Conservation (phyloP, 2,797 vertebrate genomes). For the Aeoliscus strigatus region DNA sequence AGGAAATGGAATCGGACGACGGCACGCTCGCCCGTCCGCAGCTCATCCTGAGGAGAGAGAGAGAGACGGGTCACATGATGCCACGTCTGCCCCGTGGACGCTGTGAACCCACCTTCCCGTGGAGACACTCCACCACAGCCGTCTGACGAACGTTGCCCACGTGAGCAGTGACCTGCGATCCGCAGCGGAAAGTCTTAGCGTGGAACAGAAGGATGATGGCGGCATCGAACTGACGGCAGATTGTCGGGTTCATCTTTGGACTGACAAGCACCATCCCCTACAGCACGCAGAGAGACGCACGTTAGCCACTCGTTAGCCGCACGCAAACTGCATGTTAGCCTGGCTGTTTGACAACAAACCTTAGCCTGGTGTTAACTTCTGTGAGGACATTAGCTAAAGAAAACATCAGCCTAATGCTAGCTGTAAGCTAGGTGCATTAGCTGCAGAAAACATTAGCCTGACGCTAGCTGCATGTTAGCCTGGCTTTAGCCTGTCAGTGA, state of each 20-base stretch:
- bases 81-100: too few species aligned
- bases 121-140: slow-evolving; percentile 86
- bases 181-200: slow-evolving; percentile 90
- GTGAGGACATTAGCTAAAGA: too few species aligned
- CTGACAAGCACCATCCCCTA: slow-evolving; percentile 99
- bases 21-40: slow-evolving; percentile 91
- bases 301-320: too few species aligned
- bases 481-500: too few species aligned
- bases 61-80: slow-evolving; percentile 5
- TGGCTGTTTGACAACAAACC: too few species aligned
- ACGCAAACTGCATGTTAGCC: too few species aligned
- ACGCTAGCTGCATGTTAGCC: too few species aligned
- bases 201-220: slow-evolving; percentile 95
- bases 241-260: slow-evolving; percentile 95
- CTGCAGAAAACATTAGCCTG: too few species aligned
- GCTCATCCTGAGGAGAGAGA: slow-evolving; percentile 80
- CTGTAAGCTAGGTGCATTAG: too few species aligned
- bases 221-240: slow-evolving; percentile 92
- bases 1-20: slow-evolving; percentile 94
- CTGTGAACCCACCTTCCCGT: slow-evolving; percentile 88
- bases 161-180: slow-evolving; percentile 94
- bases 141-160: slow-evolving; percentile 96
- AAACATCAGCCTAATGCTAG: too few species aligned
- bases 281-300: too few species aligned
- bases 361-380: too few species aligned